phyloP scores from a whole-genome alignment of 2,113 vertebrate genomes.

The Cepphus grylle region DNA sequence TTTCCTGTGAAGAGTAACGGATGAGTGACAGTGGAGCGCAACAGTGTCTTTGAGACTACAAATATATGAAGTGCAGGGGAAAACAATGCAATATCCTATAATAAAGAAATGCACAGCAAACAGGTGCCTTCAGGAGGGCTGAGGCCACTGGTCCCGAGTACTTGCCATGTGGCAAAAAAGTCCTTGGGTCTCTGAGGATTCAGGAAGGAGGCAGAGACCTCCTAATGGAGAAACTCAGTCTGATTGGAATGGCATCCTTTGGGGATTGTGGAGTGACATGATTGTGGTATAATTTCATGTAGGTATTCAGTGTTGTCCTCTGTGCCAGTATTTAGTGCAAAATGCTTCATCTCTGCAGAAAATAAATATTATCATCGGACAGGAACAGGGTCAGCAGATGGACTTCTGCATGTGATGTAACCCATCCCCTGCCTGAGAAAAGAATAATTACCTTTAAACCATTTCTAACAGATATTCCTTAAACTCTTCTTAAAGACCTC shows the following conservation, averaged over 20 bases:
- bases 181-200: neutral
- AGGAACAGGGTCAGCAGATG: neutral
- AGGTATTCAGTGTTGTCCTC: neutral
- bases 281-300: neutral
- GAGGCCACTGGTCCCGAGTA: neutral
- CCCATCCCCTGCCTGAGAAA: neutral
- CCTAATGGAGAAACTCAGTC: neutral
- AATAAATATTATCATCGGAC: neutral
- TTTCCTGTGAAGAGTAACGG: neutral
- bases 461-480: neutral
- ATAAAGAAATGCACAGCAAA: neutral
- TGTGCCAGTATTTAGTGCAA: neutral
- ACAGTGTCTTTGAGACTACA: neutral
- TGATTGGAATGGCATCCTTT: neutral
- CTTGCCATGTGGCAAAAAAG: neutral
- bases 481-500: neutral
- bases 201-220: neutral
- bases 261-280: neutral
- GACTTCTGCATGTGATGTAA: neutral
- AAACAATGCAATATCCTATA: neutral
- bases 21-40: neutral
- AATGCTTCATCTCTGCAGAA: neutral
- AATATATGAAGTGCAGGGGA: neutral
- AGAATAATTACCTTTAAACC: neutral
- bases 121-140: neutral